phyloP scores from a whole-genome alignment of 2,113 vertebrate genomes.

The Herpetotheres cachinnans region DNA sequence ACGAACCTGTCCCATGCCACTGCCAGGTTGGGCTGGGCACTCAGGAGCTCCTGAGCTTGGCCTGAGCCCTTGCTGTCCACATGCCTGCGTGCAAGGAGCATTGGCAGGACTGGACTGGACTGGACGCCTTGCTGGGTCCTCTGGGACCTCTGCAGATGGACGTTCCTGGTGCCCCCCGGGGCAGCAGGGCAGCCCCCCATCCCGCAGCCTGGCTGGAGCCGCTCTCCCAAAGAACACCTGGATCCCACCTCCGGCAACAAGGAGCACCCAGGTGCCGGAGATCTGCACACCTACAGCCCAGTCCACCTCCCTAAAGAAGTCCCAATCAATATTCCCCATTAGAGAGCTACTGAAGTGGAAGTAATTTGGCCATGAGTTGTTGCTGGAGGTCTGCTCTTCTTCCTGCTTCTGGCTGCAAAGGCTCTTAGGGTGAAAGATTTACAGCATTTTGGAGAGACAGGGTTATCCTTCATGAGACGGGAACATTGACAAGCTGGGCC shows the following conservation, averaged over 20 bases:
- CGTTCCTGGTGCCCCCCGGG: fast-evolving
- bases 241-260: background rate
- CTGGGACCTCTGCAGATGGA: too few relatives aligned
- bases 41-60: background rate
- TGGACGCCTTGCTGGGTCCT: background rate
- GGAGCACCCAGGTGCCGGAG: background rate
- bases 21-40: background rate
- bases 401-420: background rate
- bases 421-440: slow-evolving; percentile 11
- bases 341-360: background rate
- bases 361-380: background rate
- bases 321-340: background rate
- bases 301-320: background rate
- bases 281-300: background rate
- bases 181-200: background rate
- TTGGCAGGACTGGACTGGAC: background rate
- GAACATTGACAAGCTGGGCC: background rate
- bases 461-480: background rate
- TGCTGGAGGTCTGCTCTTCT: background rate
- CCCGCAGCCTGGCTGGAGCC: background rate
- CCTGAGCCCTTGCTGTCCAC: background rate
- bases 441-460: background rate
- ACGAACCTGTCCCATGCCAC: fast-evolving
- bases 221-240: background rate
- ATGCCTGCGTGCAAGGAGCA: fast-evolving